A percentile compares a stretch with the other conserved stretches of the same genome.
Conservation (phyloP, 2,113 vertebrate genomes). For the Pagrus major region DNA sequence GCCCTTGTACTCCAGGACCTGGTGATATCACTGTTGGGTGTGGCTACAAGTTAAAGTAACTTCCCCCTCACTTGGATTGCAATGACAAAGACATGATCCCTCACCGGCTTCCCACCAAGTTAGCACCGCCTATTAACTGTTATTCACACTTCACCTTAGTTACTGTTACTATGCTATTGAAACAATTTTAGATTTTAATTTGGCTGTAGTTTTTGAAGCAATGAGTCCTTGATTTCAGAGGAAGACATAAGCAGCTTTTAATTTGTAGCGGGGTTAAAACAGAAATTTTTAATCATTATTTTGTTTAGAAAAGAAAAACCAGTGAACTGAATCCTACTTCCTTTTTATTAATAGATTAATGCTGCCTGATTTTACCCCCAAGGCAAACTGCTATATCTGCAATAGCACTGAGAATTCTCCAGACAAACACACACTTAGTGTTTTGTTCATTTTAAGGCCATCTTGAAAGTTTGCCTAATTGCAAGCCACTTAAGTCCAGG, state of each 20-base stretch:
- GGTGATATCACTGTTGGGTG: background rate
- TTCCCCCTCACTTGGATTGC: background rate
- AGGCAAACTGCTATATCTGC: constrained; percentile 6
- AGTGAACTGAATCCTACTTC: background rate
- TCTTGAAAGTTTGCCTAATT: constrained; percentile 40
- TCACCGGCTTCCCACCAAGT: background rate
- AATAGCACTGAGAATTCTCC: background rate
- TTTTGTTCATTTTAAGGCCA: constrained; percentile 44
- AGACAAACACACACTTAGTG: background rate
- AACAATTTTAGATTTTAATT: too few relatives aligned
- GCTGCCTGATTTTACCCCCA: background rate
- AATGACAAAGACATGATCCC: background rate
- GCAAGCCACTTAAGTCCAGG: constrained; percentile 31
- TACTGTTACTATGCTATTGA: background rate
- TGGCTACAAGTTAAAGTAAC: background rate
- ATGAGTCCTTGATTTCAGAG: background rate
- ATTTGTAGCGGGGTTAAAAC: background rate
- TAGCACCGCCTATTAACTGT: too few relatives aligned
- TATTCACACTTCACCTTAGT: background rate
- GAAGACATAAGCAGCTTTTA: background rate
- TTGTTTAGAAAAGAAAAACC: background rate
- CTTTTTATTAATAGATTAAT: background rate
- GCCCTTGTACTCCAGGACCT: too few relatives aligned
- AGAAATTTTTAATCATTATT: background rate
- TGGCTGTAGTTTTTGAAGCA: too few relatives aligned